Evolutionary conservation across 2,113 vertebrate genomes (phyloP).

Genomic region (Dinomys branickii): DNA sequence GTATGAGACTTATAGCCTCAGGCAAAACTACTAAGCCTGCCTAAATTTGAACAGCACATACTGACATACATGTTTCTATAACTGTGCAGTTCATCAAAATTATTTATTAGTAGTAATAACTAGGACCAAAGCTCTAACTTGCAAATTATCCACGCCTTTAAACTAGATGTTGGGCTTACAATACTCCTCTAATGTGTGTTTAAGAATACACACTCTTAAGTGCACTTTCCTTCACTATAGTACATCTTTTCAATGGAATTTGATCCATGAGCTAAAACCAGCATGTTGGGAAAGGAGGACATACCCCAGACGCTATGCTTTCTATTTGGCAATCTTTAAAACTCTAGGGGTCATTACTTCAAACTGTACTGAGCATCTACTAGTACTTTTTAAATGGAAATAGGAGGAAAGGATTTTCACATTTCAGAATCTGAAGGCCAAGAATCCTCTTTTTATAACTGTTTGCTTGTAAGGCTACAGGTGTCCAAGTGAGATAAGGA

Average conservation of each 20-base stretch:
- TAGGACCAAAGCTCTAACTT: not conserved
- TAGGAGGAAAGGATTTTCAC: not conserved
- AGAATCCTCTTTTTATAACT: not conserved
- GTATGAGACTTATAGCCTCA: not conserved
- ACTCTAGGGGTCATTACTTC: not conserved
- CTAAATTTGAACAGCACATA: not conserved
- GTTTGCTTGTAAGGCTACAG: not conserved
- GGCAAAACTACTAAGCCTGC: not conserved
- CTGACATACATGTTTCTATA: not conserved
- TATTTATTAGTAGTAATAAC: slow-evolving; percentile 1
- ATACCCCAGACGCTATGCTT: not conserved
- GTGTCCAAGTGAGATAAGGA: not conserved
- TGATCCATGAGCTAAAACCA: not conserved
- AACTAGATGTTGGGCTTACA: not conserved
- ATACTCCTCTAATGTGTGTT: not conserved
- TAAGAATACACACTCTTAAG: not conserved
- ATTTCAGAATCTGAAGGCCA: not conserved
- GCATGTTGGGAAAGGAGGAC: not conserved
- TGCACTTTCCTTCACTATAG: not conserved
- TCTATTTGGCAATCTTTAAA: not conserved
- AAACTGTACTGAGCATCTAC: not conserved
- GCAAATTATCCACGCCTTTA: not conserved
- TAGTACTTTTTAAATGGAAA: not conserved
- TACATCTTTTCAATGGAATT: not conserved
- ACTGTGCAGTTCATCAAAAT: not conserved